phyloP scores from a whole-genome alignment of 2,797 vertebrate species.

The Pseudochirops corinnae region DNA sequence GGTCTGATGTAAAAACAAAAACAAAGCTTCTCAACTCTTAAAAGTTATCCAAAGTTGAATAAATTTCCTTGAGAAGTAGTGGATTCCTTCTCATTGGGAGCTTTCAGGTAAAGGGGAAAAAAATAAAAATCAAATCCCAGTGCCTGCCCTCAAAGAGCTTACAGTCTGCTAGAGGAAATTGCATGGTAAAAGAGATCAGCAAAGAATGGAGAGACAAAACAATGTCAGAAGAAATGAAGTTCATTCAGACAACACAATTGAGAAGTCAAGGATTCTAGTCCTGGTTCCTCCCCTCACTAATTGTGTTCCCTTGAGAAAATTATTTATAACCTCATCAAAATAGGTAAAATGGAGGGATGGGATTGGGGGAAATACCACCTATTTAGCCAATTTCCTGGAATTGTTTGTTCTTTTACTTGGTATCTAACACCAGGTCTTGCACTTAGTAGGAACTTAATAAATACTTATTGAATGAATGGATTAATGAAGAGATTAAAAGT shows the following conservation, averaged over 20 bases:
- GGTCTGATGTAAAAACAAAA: not conserved
- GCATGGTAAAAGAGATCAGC: not conserved
- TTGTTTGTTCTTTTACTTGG: not conserved
- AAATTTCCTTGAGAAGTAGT: not conserved
- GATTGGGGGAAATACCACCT: not conserved
- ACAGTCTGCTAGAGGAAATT: not conserved
- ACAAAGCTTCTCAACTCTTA: not conserved
- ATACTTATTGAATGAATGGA: not conserved
- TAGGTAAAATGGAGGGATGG: constrained; percentile 9
- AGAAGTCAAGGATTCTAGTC: not conserved
- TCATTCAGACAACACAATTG: not conserved
- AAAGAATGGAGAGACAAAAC: not conserved
- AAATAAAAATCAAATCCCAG: not conserved
- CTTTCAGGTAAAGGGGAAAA: not conserved
- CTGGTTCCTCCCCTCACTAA: not conserved
- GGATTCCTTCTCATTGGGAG: not conserved
- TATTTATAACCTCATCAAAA: not conserved
- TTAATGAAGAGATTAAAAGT: constrained; percentile 17
- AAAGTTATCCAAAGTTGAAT: not conserved
- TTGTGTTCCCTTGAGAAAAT: not conserved
- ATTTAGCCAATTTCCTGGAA: not conserved
- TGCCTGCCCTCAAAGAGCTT: not conserved
- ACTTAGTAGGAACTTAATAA: not conserved
- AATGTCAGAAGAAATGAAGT: not conserved
- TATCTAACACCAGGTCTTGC: not conserved